Base-by-base conservation (phyloP, 2,113 vertebrate species). In the Galeopterus variegatus region DNA sequence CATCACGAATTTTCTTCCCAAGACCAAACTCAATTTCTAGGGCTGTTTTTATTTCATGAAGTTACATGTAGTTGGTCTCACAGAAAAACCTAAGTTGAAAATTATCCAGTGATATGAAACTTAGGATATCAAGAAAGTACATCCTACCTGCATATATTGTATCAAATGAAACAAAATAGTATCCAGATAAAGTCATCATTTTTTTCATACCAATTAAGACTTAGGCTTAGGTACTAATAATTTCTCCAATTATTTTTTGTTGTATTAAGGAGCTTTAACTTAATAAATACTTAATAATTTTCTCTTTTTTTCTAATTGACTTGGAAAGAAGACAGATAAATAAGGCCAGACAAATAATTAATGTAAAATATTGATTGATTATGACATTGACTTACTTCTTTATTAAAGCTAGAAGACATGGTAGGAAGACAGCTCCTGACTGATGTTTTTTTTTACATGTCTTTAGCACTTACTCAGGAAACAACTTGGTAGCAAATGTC, bases 251-350 rank as follows among this genome's bases (percentile, higher is more conserved):
- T 64, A 50, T 54, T 56, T 95, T 87, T 95, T 41, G 41, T 81
- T 26, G 52, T 54, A 24, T 64, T 93, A 52, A 77, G 24, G 24
- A 70, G 11, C 1, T 77, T 95, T 69, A 83, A 69, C 23, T 89
- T 73, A 60, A 64, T 75, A 95, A 69, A 54, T 92, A 64, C 14
- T 65, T 95, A 52, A 93, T 77, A 36, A 88, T 92, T 86, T 90
- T 90, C 5, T 82, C 18, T 81, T 8, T 96, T 80, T 87, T 17
- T 92, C 13, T 79, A 73, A 92, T 64, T 73, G 45, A 92, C 33
- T 86, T 54, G 85, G 62, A 93, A 72, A 90, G 21, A 92, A 70
- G 45, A 83, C 19, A 87, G n/a, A 54, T 45, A 75, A 45, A 50
- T 3, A 60, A 89, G 70, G 19, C 45, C 19, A 70, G 28, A 69